Base-by-base conservation (phyloP, 2,888 invertebrate species). In the Synanthedon tipuliformis region DNA sequence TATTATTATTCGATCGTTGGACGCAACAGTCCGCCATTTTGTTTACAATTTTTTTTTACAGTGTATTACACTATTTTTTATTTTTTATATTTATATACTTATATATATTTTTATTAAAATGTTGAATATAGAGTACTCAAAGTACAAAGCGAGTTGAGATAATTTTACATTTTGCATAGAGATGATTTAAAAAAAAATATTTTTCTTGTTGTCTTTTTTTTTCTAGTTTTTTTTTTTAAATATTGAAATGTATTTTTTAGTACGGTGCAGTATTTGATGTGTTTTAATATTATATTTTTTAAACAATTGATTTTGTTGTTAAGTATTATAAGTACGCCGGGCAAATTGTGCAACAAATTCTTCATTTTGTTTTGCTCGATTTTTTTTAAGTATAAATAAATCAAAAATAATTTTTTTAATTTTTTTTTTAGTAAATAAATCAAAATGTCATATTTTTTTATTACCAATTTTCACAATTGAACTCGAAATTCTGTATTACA, bases 271-370 rank as follows among this genome's bases (percentile, higher is more conserved):
- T 68, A 63, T 69, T 71, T 55, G 12, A 49, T 49, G 62, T 56
- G 55, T 58, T 64, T 34, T 34, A 73, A 70, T 74, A 73, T 74
- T n/a, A n/a, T n/a, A n/a, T n/a, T n/a, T n/a, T 73, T 72, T 69
- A 68, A 68, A 65, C 34, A 61, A 45, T 45, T 45, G 5, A 45
- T 45, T 45, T 15, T 34, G 8, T 34, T 34, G 34, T 13, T 45
- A 45, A 45, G 4, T n/a, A n/a, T n/a, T n/a, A n/a, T n/a, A n/a
- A 7, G 45, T 45, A 12, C 45, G 3, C 45, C 15, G 45, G 45
- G 1, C 45, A 45, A 45, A 10, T 5, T 23, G 5, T 23, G 4
- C 23, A 5, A 0, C 45, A 45, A 45, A 10, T 5, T 23, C 23
- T 23, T 23, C 23, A 5, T 23, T 23, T 23, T 23, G 23, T 23